These are phyloP conservation scores for Cerastis leucographa DNA, from an alignment of 2,888 invertebrate species.

Conservation along the genomic window DNA sequence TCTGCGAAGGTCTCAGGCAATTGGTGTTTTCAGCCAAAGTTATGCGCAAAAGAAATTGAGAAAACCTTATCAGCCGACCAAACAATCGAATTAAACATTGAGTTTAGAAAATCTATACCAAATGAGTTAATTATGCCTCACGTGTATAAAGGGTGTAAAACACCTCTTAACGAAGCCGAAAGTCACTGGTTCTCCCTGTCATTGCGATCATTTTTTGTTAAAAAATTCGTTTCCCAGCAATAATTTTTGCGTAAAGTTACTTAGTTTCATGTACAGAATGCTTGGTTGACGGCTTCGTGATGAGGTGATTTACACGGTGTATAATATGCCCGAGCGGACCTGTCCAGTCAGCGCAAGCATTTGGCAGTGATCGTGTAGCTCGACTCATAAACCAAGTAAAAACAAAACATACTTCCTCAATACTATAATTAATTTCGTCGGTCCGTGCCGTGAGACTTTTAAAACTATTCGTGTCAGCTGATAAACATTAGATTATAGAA, in stretches of 20 bases:
- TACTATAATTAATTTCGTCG: not conserved
- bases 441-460: not conserved
- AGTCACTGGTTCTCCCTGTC: no score
- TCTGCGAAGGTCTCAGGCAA: not conserved
- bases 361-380: no score
- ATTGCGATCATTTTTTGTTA: no score
- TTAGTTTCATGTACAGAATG: no score
- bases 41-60: not conserved
- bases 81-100: not conserved
- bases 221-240: no score
- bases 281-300: no score
- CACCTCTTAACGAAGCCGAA: no score
- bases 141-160: no score
- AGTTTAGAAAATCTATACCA: not conserved
- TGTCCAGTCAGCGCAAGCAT: no score
- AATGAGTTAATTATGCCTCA: not conserved
- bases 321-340: no score
- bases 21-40: not conserved
- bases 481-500: constrained; percentile 43
- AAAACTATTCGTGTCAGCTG: constrained; percentile 30
- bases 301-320: no score
- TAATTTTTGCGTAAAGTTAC: no score
- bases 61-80: not conserved
- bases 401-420: not conserved
- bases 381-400: not conserved